These are phyloP conservation scores for Brachymystax lenok DNA, from an alignment of 2,797 vertebrate species.

Conservation along the genomic window DNA sequence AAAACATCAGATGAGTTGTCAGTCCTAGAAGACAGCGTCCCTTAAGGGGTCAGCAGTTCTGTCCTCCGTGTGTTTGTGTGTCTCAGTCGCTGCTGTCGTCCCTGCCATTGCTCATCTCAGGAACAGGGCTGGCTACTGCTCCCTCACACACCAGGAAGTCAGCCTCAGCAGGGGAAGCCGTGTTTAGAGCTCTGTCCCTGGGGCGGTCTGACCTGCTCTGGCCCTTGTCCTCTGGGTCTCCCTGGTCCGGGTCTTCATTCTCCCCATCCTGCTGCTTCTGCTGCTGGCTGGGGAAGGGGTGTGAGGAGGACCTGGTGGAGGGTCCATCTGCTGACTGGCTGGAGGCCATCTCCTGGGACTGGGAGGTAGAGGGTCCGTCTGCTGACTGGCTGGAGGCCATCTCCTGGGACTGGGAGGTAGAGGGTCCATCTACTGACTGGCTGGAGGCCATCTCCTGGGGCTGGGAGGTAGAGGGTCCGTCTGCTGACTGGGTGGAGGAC, in stretches of 20 bases:
- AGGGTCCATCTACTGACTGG: constrained; percentile 27
- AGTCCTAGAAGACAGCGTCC: not conserved
- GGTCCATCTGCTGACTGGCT: not conserved
- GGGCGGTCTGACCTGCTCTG: constrained; percentile 23
- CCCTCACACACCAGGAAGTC: constrained; percentile 22
- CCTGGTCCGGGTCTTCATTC: constrained; percentile 12
- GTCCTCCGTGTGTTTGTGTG: not conserved
- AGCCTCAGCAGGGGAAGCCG: constrained; percentile 23
- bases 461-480: constrained; percentile 21
- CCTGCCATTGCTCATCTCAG: constrained; percentile 2
- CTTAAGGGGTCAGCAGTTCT: not conserved
- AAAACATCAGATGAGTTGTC: not conserved
- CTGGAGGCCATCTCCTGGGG: not conserved
- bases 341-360: no score
- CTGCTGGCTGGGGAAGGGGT: not conserved
- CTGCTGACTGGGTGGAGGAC: not conserved
- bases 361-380: constrained; percentile 23
- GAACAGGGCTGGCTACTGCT: constrained; percentile 13
- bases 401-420: constrained; percentile 28
- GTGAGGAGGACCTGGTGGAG: constrained; percentile 32
- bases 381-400: not conserved
- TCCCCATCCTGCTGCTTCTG: constrained; percentile 1
- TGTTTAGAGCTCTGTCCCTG: constrained; percentile 18
- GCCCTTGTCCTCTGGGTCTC: not conserved
- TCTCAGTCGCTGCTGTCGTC: constrained; percentile 27